Evolutionary conservation across 2,797 vertebrate genomes (phyloP), one percentile per base, ranked within the genome.

Genomic region (Euthynnus affinis): DNA sequence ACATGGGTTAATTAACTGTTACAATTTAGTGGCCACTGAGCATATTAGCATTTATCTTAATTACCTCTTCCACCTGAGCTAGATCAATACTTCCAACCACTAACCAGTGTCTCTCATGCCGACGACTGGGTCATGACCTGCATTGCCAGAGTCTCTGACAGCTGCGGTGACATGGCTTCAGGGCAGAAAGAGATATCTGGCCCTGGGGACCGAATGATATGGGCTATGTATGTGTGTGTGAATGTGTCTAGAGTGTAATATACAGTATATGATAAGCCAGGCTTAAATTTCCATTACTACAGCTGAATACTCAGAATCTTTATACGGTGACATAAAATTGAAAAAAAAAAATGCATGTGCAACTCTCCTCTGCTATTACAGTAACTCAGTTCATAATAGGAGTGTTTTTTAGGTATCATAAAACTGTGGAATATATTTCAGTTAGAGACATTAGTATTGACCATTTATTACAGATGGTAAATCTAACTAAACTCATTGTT

Each of bases 1-100:
- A 6, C 13, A 29, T 52, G 34, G 49, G 44, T 70, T 80, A 74
- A 84, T 86, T 82, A 83, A 69, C 32, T 20, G 8, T 57, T 55
- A 51, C 67, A 69, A 22, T 65, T 37, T 72, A 71, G 58, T 42
- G 40, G 42, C 34, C 60, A 13, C 40, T 69, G 65, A 25, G 34
- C 37, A 15, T 48, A 52, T 70, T 62, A 62, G 29, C 52, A 76
- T 83, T 76, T 51, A 71, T 78, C 60, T 63, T 68, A 81, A 86
- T 76, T 20, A 64, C 64, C 42, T 73, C 27, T 22, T 85, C 53
- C 53, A 61, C 79, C 44, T 74, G 22, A 64, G 44, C 18, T 9
- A 27, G 52, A 83, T 89, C 87, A 69, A 78, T 77, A 79, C 23
- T 6, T 60, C 57, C 34, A 15, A 25, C 32, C 63, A 3, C 60